Conservation (phyloP, 2,113 vertebrate species). For the Mesoclemmys tuberculata region DNA sequence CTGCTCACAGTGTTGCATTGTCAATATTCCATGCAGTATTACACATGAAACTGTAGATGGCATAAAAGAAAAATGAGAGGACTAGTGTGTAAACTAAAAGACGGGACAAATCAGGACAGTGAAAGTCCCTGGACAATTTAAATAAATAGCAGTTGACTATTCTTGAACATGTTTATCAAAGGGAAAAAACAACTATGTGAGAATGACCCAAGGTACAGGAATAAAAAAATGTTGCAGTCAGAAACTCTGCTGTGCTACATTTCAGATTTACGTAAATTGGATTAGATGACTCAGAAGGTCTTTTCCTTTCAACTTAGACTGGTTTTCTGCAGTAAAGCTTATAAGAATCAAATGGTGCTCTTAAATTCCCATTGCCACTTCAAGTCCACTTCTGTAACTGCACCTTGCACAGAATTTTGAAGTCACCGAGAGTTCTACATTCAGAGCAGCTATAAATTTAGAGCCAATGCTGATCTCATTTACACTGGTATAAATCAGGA, state of each 20-base stretch:
- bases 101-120: not conserved
- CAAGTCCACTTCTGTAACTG: not conserved
- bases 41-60: not conserved
- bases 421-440: not conserved
- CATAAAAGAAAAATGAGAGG: not conserved
- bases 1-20: not conserved
- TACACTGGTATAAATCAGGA: not conserved
- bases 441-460: not conserved
- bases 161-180: not conserved
- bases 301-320: not conserved
- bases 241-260: not conserved
- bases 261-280: not conserved
- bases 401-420: not conserved
- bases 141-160: fast-evolving
- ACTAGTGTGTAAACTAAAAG: not conserved
- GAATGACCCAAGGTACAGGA: not conserved
- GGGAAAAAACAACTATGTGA: not conserved
- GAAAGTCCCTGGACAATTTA: not conserved
- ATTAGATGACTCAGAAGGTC: not conserved
- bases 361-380: not conserved
- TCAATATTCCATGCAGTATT: not conserved
- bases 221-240: not conserved
- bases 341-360: not conserved
- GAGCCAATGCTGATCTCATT: not conserved
- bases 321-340: not conserved